Evolutionary conservation across 2,113 vertebrate genomes (phyloP).

Genomic region (Dromiciops gliroides): DNA sequence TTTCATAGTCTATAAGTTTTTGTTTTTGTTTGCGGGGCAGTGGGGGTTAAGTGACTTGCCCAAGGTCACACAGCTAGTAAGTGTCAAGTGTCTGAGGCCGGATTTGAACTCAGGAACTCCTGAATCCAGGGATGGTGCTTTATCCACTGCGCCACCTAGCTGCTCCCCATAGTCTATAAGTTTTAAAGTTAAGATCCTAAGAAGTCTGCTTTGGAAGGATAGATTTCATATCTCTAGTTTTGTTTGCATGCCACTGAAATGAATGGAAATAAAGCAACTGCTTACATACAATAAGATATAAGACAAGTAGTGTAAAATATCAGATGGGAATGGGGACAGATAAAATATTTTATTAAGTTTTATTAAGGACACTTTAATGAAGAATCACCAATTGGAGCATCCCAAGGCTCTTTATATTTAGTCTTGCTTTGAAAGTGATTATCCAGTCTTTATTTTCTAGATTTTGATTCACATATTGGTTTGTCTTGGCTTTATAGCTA

Average conservation of each 20-base stretch:
- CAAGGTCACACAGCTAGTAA: too few relatives aligned
- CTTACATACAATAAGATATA: neutral
- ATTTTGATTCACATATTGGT: neutral
- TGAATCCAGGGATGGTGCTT: too few relatives aligned
- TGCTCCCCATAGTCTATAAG: too few relatives aligned
- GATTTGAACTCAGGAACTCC: too few relatives aligned
- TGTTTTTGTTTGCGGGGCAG: too few relatives aligned
- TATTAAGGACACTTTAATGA: neutral
- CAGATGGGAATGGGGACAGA: neutral
- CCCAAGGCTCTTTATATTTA: neutral
- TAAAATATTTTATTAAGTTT: neutral
- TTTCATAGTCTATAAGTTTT: neutral
- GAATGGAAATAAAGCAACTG: neutral
- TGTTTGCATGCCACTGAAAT: neutral
- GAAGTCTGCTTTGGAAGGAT: neutral
- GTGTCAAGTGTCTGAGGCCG: too few relatives aligned
- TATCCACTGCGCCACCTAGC: too few relatives aligned
- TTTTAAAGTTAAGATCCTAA: neutral
- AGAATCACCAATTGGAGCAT: neutral
- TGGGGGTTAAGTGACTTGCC: too few relatives aligned
- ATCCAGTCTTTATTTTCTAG: neutral
- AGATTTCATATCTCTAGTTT: neutral
- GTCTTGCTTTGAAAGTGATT: neutral
- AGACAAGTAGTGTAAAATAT: neutral
- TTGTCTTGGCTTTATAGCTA: neutral